These are phyloP conservation scores for Sciurus vulgaris DNA, from an alignment of 2,797 vertebrate genomes.

Conservation along the genomic window DNA sequence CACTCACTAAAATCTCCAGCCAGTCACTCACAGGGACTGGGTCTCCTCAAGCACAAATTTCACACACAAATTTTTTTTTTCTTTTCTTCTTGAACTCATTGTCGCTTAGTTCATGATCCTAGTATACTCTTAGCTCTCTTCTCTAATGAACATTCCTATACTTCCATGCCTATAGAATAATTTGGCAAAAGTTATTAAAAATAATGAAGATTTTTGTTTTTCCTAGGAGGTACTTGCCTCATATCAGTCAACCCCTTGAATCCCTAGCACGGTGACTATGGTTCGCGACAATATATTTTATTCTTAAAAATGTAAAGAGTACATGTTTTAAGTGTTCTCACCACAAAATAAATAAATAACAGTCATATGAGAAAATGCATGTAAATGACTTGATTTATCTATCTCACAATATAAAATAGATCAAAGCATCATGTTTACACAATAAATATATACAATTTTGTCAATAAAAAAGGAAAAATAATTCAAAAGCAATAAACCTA, in stretches of 20 bases:
- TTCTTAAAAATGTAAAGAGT: not conserved
- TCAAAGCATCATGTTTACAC: not conserved
- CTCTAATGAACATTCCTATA: not conserved
- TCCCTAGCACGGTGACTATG: not conserved
- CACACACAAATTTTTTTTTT: not conserved
- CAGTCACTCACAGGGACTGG: no score
- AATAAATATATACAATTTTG: not conserved
- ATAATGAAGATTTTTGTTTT: not conserved
- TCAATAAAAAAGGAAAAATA: not conserved
- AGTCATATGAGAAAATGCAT: not conserved
- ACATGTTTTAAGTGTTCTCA: not conserved
- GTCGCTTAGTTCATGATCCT: not conserved
- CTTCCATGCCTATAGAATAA: not conserved
- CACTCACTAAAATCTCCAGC: not conserved
- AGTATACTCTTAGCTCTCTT: not conserved
- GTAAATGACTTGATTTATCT: not conserved
- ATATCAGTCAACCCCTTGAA: not conserved
- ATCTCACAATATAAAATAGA: not conserved
- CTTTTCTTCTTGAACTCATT: not conserved
- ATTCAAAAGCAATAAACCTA: not conserved
- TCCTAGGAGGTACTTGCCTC: not conserved
- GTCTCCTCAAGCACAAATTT: not conserved
- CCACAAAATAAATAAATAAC: no score
- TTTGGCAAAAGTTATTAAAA: not conserved
- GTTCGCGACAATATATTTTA: not conserved